Evolutionary conservation across 1,140 invertebrate genomes (phyloP).

Genomic region (Proales similis): DNA sequence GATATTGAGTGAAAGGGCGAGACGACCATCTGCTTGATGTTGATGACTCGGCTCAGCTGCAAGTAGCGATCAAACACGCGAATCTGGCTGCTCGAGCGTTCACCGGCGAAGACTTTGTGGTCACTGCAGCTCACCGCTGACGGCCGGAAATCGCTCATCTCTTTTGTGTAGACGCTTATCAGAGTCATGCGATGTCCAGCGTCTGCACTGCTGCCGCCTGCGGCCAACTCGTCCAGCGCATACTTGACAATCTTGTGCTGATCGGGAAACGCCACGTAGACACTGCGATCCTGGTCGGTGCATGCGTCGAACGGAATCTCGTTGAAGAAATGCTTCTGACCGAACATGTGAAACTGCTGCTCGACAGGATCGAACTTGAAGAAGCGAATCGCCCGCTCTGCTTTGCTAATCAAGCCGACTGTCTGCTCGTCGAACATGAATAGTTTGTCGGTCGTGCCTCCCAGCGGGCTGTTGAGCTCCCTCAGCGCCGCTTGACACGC

Average conservation of each 20-base stretch:
- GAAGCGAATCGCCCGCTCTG: slow-evolving; percentile 6
- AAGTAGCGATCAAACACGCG: slow-evolving; percentile 22
- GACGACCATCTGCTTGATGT: slow-evolving; percentile 13
- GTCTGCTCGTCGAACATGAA: slow-evolving; percentile 21
- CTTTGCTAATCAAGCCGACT: slow-evolving; percentile 29
- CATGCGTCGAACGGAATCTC: slow-evolving; percentile 22
- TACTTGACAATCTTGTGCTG: slow-evolving; percentile 35
- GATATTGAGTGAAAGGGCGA: background rate
- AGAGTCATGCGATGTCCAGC: slow-evolving; percentile 1
- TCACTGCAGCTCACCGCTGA: slow-evolving; percentile 26
- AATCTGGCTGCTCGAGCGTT: slow-evolving; percentile 22
- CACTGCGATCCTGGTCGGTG: slow-evolving; percentile 19
- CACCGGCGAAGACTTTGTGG: slow-evolving; percentile 15
- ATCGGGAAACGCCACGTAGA: slow-evolving; percentile 26
- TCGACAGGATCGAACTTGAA: slow-evolving; percentile 17
- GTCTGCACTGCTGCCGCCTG: background rate
- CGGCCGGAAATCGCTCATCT: slow-evolving; percentile 15
- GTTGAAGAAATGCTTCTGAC: slow-evolving; percentile 22
- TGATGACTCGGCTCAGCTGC: slow-evolving; percentile 15
- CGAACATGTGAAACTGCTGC: background rate
- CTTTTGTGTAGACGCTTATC: slow-evolving; percentile 12
- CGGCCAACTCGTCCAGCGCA: background rate
- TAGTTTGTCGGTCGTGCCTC: slow-evolving; percentile 22
- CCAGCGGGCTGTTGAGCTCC: slow-evolving; percentile 7
- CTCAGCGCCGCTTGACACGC: background rate